phyloP scores from a whole-genome alignment of 2,888 invertebrate species.

The Mermis nigrescens region DNA sequence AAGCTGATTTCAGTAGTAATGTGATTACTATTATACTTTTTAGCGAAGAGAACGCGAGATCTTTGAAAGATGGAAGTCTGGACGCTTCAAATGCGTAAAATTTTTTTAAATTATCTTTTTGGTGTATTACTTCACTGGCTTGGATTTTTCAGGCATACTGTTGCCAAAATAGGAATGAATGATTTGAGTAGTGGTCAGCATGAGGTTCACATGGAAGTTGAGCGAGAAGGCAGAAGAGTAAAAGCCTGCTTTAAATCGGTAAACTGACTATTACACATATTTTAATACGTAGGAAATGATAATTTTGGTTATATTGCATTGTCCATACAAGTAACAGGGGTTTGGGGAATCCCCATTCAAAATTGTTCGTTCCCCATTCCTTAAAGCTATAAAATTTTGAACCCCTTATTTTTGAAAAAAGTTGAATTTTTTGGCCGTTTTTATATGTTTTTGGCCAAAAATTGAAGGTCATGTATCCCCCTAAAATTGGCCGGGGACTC shows the following conservation, averaged over 20 bases:
- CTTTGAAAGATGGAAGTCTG: background rate
- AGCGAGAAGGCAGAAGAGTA: background rate
- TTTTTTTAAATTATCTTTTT: background rate
- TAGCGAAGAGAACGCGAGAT: constrained; percentile 4
- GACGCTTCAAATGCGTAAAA: background rate
- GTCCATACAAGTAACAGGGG: too few relatives aligned
- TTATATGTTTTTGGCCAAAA: too few relatives aligned
- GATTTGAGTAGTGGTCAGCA: background rate
- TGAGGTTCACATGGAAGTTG: constrained; percentile 2
- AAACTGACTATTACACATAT: background rate
- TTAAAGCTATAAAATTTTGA: too few relatives aligned
- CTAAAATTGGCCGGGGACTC: too few relatives aligned
- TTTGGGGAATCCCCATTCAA: too few relatives aligned
- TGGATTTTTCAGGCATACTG: background rate
- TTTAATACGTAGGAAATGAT: background rate
- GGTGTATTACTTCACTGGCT: background rate
- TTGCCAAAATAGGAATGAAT: constrained; percentile 2
- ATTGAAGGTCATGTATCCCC: too few relatives aligned
- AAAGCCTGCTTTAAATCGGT: background rate
- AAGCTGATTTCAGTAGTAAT: background rate
- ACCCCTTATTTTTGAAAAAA: too few relatives aligned
- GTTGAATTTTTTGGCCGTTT: too few relatives aligned
- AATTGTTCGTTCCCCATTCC: too few relatives aligned
- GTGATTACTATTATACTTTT: background rate
- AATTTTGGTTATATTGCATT: background rate